These are phyloP conservation scores for Idaea straminata DNA, from an alignment of 2,888 invertebrate species.

Conservation along the genomic window DNA sequence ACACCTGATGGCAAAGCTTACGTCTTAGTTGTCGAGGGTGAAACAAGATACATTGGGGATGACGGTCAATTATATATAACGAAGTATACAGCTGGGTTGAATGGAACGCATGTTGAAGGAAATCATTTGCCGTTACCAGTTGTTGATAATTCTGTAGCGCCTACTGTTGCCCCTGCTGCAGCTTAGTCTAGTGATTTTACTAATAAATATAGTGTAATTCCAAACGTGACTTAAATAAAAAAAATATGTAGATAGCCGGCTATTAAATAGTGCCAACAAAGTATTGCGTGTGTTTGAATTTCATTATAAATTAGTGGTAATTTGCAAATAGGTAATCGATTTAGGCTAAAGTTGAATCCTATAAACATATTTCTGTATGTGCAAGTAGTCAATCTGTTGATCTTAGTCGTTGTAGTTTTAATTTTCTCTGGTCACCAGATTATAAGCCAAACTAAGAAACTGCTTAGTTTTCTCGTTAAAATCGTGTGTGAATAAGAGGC, in stretches of 20 bases:
- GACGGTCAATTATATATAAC: slow-evolving; percentile 57
- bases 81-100: slow-evolving; percentile 51
- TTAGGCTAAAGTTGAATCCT: no score
- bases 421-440: no score
- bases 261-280: no score
- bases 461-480: no score
- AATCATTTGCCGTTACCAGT: slow-evolving; percentile 43
- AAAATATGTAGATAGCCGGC: no score
- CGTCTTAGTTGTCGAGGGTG: slow-evolving; percentile 51
- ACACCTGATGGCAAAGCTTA: slow-evolving; percentile 37
- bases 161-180: slow-evolving; percentile 7
- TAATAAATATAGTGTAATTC: neutral
- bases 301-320: no score
- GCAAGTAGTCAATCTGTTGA: no score
- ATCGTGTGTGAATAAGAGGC: neutral
- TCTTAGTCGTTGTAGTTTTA: no score
- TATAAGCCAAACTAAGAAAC: no score
- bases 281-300: no score
- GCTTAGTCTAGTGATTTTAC: neutral
- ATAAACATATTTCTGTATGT: no score
- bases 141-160: slow-evolving; percentile 21
- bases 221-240: neutral
- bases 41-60: slow-evolving; percentile 50
- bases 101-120: slow-evolving; percentile 48
- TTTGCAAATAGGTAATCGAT: no score